Conservation (phyloP, 2,888 invertebrate species). For the Agapostemon virescens region DNA sequence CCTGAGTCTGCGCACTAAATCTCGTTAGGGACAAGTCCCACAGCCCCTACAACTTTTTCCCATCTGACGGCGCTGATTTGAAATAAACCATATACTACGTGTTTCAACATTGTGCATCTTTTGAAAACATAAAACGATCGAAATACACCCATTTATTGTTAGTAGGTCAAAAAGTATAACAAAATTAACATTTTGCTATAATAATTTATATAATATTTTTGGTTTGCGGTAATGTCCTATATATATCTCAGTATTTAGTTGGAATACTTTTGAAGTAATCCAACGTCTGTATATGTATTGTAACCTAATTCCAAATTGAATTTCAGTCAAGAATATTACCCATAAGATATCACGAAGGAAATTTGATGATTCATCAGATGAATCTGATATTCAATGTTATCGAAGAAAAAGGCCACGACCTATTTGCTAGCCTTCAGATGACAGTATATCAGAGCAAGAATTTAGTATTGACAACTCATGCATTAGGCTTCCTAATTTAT, state of each 20-base stretch:
- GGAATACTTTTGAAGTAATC: constrained; percentile 7
- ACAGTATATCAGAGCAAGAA: constrained; percentile 12
- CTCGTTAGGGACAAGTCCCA: too few relatives aligned
- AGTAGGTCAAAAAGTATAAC: constrained; percentile 16
- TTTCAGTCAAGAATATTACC: constrained; percentile 26
- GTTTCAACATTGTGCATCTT: too few relatives aligned
- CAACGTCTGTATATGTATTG: constrained; percentile 15
- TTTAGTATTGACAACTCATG: constrained; percentile 24
- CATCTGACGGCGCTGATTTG: constrained; percentile 32
- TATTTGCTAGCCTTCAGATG: constrained; percentile 30
- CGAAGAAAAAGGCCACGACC: constrained; percentile 16
- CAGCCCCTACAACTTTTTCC: too few relatives aligned
- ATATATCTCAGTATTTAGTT: constrained; percentile 23
- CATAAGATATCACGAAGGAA: constrained; percentile 20
- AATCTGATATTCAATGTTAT: constrained; percentile 23
- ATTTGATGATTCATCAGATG: constrained; percentile 31
- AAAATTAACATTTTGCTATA: constrained; percentile 35
- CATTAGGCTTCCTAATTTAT: constrained; percentile 23
- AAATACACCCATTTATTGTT: constrained; percentile 28
- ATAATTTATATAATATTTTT: constrained; percentile 28
- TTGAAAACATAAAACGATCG: constrained; percentile 38
- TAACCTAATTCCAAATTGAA: constrained; percentile 28
- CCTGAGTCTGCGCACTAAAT: too few relatives aligned
- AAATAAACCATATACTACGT: constrained; percentile 26
- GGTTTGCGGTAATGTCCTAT: constrained; percentile 14